Conservation (phyloP, 1,140 invertebrate species). For the Drosophila persimilis region DNA sequence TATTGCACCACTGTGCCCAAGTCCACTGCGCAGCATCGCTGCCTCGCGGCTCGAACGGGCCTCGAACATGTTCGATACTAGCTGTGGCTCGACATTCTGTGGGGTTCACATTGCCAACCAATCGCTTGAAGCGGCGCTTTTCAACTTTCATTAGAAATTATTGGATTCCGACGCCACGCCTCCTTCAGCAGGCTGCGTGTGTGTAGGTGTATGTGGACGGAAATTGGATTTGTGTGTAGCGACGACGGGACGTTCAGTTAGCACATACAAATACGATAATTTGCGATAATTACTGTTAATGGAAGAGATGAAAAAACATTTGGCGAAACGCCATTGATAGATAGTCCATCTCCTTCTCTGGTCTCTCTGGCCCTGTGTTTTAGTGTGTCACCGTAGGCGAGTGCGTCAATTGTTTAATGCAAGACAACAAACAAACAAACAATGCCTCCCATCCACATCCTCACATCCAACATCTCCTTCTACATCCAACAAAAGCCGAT, state of each 20-base stretch:
- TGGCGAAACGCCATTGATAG: slow-evolving; percentile 65
- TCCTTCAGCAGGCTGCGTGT: slow-evolving; percentile 13
- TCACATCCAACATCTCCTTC: background rate
- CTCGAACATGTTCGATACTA: slow-evolving; percentile 56
- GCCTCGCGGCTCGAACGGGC: slow-evolving; percentile 47
- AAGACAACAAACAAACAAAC: slow-evolving; percentile 46
- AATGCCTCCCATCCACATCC: slow-evolving; percentile 24
- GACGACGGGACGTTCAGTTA: slow-evolving; percentile 51
- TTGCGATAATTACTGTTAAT: slow-evolving; percentile 69
- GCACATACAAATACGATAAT: slow-evolving; percentile 65
- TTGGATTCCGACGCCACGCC: slow-evolving; percentile 45
- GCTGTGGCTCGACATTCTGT: slow-evolving; percentile 17
- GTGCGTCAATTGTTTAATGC: slow-evolving; percentile 51
- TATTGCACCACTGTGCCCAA: slow-evolving; percentile 19
- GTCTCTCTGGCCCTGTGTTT: background rate
- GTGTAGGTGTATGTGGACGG: slow-evolving; percentile 5
- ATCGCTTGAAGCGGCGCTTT: slow-evolving; percentile 63
- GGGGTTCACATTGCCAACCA: slow-evolving; percentile 54
- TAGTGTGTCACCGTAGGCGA: slow-evolving; percentile 45
- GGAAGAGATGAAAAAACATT: slow-evolving; percentile 55
- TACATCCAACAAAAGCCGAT: slow-evolving; percentile 28
- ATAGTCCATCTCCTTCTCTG: background rate
- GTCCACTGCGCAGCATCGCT: slow-evolving; percentile 55
- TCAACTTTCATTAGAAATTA: slow-evolving; percentile 80
- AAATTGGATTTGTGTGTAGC: slow-evolving; percentile 31